phyloP scores from a whole-genome alignment of 1,140 invertebrate species.

The Atta cephalotes region DNA sequence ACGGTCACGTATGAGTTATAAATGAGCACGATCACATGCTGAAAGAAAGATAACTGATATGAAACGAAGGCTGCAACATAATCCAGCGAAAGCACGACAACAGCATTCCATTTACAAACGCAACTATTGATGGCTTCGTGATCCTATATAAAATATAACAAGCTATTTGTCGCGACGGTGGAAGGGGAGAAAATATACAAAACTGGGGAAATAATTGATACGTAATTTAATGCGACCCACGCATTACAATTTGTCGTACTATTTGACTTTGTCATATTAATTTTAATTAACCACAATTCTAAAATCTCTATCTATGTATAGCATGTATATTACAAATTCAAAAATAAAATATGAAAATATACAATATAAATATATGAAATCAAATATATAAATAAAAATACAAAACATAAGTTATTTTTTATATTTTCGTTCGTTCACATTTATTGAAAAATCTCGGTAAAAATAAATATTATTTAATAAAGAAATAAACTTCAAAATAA shows the following conservation, averaged over 20 bases:
- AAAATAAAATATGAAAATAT: conserved; percentile 15
- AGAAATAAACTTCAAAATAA: background rate
- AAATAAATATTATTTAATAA: background rate
- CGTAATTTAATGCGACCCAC: conserved; percentile 6
- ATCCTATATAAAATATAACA: conserved; percentile 67
- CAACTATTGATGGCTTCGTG: conserved; percentile 36
- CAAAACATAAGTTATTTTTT: background rate
- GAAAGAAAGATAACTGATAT: conserved; percentile 31
- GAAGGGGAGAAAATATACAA: conserved; percentile 28
- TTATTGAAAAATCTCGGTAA: background rate
- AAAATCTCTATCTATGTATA: background rate
- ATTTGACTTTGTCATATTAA: conserved; percentile 17
- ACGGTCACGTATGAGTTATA: conserved; percentile 26
- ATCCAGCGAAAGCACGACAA: conserved; percentile 57
- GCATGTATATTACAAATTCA: background rate
- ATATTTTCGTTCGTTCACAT: background rate
- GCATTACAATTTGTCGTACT: conserved; percentile 46
- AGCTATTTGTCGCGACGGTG: conserved; percentile 47
- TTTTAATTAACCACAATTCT: background rate
- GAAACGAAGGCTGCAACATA: conserved; percentile 60
- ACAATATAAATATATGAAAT: background rate
- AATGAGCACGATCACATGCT: conserved; percentile 27
- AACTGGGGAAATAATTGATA: conserved; percentile 29
- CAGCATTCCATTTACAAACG: conserved; percentile 47
- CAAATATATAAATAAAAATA: background rate